These are phyloP conservation scores for Drosophila nikananu DNA, from an alignment of 1,140 invertebrate species.

Conservation along the genomic window DNA sequence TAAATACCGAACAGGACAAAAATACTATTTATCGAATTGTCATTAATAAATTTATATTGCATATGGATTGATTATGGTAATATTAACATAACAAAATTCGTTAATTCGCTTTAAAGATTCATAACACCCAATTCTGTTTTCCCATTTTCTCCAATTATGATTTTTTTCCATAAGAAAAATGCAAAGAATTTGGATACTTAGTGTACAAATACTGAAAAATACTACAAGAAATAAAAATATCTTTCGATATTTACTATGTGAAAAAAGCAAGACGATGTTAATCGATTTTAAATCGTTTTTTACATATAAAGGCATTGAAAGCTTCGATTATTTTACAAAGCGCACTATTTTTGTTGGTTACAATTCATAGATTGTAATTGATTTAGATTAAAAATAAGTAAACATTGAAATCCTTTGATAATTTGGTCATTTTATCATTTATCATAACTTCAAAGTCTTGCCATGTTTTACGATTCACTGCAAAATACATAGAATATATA, in stretches of 20 bases:
- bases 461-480: background rate
- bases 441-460: background rate
- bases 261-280: background rate
- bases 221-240: background rate
- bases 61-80: background rate
- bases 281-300: background rate
- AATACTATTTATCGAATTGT: background rate
- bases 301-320: background rate
- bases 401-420: background rate
- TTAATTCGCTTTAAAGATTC: background rate
- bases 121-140: background rate
- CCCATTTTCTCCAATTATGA: background rate
- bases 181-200: background rate
- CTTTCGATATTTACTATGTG: background rate
- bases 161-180: background rate
- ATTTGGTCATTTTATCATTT: background rate
- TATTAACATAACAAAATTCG: background rate
- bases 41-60: background rate
- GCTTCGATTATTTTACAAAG: background rate
- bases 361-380: background rate
- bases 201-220: background rate
- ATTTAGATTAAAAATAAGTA: background rate
- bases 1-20: background rate
- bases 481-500: constrained; percentile 1
- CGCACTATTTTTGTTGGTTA: background rate